These are phyloP conservation scores for Ctenicera cuprea DNA, from an alignment of 2,888 invertebrate species.

Conservation along the genomic window DNA sequence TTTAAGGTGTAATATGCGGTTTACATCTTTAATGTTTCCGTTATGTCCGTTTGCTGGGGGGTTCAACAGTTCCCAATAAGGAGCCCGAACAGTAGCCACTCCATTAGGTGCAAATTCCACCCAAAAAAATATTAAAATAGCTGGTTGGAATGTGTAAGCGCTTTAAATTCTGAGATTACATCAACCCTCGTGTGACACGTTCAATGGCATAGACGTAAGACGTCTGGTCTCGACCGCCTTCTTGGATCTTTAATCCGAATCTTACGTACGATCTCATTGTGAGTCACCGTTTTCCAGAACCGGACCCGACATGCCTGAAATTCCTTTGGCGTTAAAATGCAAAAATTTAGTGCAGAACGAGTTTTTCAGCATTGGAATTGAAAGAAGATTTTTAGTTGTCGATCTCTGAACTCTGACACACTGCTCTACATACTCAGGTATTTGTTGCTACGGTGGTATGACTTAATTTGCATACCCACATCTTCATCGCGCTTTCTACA, in stretches of 20 bases:
- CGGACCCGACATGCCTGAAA: constrained; percentile 38
- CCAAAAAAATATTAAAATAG: background rate
- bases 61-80: background rate
- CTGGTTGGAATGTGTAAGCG: constrained; percentile 6
- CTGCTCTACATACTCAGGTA: constrained; percentile 28
- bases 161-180: constrained; percentile 23
- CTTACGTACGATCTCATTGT: constrained; percentile 42
- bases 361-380: background rate
- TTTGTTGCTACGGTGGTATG: constrained; percentile 14
- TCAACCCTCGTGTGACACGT: constrained; percentile 34
- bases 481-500: constrained; percentile 36
- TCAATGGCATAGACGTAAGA: constrained; percentile 23
- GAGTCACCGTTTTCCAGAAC: constrained; percentile 42
- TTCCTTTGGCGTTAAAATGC: constrained; percentile 17
- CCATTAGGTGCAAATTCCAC: background rate
- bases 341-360: constrained; percentile 11
- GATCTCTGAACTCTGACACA: constrained; percentile 37
- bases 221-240: constrained; percentile 18
- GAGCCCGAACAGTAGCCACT: background rate
- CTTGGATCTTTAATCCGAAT: constrained; percentile 42
- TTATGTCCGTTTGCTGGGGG: background rate
- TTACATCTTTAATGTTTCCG: constrained; percentile 25
- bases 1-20: constrained; percentile 17
- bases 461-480: constrained; percentile 33
- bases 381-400: background rate